A percentile compares a stretch with the other conserved stretches of the same genome.
Conservation (phyloP, 2,113 vertebrate species). For the Lonchura striata region DNA sequence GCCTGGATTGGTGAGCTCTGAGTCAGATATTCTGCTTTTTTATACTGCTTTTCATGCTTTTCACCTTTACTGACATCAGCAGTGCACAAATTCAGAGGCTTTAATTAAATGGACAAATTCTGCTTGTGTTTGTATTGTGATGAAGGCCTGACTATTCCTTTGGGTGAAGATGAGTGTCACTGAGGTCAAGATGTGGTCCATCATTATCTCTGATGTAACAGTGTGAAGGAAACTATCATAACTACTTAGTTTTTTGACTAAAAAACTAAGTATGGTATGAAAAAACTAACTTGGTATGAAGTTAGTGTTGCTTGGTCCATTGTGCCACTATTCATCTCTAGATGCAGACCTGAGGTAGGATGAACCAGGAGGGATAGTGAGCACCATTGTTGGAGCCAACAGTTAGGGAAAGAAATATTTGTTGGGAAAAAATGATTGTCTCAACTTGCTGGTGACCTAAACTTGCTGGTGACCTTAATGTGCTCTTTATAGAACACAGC, state of each 20-base stretch:
- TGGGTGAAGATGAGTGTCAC: background rate
- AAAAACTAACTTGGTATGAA: background rate
- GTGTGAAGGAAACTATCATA: background rate
- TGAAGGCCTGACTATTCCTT: background rate
- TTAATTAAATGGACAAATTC: background rate
- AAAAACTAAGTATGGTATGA: no score
- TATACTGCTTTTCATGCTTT: background rate
- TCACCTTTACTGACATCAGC: background rate
- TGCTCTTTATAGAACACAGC: background rate
- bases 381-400: background rate
- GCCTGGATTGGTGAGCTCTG: background rate
- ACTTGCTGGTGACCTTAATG: background rate
- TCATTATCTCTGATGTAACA: background rate
- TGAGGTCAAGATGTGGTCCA: background rate
- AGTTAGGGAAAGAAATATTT: background rate
- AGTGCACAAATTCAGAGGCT: background rate
- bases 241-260: background rate
- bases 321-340: background rate
- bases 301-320: background rate
- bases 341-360: background rate
- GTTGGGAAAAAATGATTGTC: background rate
- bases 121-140: background rate
- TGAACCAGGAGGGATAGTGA: background rate
- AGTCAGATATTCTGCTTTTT: background rate
- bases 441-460: background rate